phyloP scores from a whole-genome alignment of 2,113 vertebrate genomes.

The Megatriorchis doriae region DNA sequence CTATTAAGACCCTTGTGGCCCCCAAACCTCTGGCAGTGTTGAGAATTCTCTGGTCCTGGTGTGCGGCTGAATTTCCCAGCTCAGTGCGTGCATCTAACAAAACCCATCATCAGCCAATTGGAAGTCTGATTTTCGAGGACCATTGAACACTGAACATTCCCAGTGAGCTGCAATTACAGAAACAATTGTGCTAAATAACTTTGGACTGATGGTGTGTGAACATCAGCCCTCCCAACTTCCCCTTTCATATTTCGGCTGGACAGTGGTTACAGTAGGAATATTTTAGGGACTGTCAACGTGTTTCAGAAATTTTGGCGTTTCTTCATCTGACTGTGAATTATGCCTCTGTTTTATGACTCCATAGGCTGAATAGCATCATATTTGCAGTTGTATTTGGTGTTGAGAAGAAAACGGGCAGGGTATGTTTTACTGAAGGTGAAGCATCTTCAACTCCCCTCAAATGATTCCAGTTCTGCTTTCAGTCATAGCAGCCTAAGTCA shows the following conservation, averaged over 20 bases:
- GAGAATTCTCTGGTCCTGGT: not conserved
- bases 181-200: slow-evolving; percentile 63
- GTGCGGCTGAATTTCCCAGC: not conserved
- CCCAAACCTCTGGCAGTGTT: not conserved
- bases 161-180: slow-evolving; percentile 49
- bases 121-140: slow-evolving; percentile 50
- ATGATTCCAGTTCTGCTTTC: slow-evolving; percentile 18
- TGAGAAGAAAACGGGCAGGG: slow-evolving; percentile 1
- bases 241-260: not conserved
- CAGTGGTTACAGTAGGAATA: not conserved
- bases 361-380: not conserved
- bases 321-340: not conserved
- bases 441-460: not conserved
- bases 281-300: not conserved
- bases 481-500: not conserved
- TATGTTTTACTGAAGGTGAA: not conserved
- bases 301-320: slow-evolving; percentile 8
- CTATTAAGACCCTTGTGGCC: not conserved
- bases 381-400: not conserved
- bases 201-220: slow-evolving; percentile 46
- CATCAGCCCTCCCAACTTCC: not conserved
- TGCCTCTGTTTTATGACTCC: not conserved
- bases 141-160: slow-evolving; percentile 41
- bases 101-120: slow-evolving; percentile 29
- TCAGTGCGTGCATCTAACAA: not conserved